A percentile compares a stretch with the other conserved stretches of the same genome.
Evolutionary conservation across 2,113 vertebrate species (phyloP).

Genomic region (Clarias magur): DNA sequence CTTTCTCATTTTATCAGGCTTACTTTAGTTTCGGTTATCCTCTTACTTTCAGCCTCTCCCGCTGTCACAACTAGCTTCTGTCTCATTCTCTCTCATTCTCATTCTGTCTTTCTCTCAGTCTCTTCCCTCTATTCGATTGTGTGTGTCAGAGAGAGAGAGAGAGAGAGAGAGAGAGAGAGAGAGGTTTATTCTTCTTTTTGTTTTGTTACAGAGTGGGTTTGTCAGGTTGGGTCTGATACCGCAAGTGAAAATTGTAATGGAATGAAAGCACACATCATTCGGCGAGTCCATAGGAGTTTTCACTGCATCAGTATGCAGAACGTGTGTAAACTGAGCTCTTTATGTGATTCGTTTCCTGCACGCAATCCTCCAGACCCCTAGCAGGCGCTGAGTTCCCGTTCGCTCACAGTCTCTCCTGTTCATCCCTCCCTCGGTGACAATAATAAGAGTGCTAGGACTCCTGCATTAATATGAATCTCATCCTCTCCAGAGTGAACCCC

Average conservation of each 20-base stretch:
- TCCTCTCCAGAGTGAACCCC: constrained; percentile 33
- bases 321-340: not conserved
- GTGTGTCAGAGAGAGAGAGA: not conserved
- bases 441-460: constrained; percentile 24
- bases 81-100: not conserved
- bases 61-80: not conserved
- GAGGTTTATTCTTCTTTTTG: not conserved
- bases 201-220: not conserved
- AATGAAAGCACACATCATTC: not conserved
- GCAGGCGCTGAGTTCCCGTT: constrained; percentile 28
- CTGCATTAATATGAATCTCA: constrained; percentile 43
- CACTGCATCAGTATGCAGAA: not conserved
- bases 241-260: not conserved
- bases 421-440: constrained; percentile 16
- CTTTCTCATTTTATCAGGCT: not conserved
- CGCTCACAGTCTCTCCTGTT: not conserved
- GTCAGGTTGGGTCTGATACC: not conserved
- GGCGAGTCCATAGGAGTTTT: not conserved
- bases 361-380: constrained; percentile 39
- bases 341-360: not conserved
- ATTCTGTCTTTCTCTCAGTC: not conserved
- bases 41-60: not conserved
- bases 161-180: constrained; percentile 18
- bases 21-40: too few species aligned
- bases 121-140: not conserved